Conservation (phyloP, 1,140 invertebrate species). For the Pseudomyrmex sp. region DNA sequence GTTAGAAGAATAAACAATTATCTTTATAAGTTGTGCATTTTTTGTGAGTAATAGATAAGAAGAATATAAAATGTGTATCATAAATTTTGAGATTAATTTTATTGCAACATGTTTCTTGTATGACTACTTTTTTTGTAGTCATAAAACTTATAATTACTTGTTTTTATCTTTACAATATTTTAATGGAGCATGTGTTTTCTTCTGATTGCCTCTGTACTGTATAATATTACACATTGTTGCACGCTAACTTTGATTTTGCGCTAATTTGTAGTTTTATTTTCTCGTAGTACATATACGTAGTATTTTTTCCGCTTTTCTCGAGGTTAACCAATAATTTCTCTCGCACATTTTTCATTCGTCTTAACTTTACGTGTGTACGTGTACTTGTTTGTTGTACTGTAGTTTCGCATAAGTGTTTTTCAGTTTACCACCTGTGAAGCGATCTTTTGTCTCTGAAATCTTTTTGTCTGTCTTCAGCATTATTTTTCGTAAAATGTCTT, state of each 20-base stretch:
- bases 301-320: conserved; percentile 24
- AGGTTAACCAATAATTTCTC: background rate
- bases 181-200: conserved; percentile 13
- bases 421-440: background rate
- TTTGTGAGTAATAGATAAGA: background rate
- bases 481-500: background rate
- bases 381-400: conserved; percentile 3
- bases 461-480: conserved; percentile 23
- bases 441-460: conserved; percentile 5
- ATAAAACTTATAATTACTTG: background rate
- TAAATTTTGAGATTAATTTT: conserved; percentile 10
- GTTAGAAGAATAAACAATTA: background rate
- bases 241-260: conserved; percentile 21
- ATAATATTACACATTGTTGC: conserved; percentile 14
- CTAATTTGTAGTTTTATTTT: background rate
- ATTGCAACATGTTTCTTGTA: conserved; percentile 2
- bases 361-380: conserved; percentile 7
- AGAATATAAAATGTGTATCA: background rate
- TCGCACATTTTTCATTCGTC: background rate
- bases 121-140: background rate
- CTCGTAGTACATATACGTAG: background rate
- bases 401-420: conserved; percentile 15
- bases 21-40: background rate
- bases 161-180: background rate
- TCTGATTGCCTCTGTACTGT: background rate